Evolutionary conservation across 2,113 vertebrate species (phyloP), one percentile per base, ranked within the genome.

Genomic region (Apistogramma diplotaenia): DNA sequence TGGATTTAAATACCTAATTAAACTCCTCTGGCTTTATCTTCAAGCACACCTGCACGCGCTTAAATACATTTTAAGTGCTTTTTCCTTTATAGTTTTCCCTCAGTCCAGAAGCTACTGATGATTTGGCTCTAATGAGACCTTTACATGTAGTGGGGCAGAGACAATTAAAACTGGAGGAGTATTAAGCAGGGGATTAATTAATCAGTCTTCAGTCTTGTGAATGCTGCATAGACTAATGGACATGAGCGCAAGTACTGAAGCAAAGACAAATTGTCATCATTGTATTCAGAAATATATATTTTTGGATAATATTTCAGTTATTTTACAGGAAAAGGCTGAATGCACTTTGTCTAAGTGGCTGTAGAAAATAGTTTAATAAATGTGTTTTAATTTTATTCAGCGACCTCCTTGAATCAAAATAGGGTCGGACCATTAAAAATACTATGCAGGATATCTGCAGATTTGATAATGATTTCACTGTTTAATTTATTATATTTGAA

Each of bases 181-280:
- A 86, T 90, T 78, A 67, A 79, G 40, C 61, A 31, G 75, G 80
- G 57, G 67, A 84, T 90, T 84, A 82, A 92, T 92, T 76, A 87
- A 90, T 94, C 85, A 77, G 77, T 74, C 80, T 72, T 84, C 71
- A n/a, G n/a, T n/a, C n/a, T n/a, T n/a, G n/a, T n/a, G n/a, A n/a
- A n/a, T n/a, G n/a, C n/a, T n/a, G n/a, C 31, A 31, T 31, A 31
- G 31, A 31, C 6, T 31, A 31, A 65, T 33, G 23, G 37, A 19
- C 40, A 70, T 70, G 19, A 49, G 15, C 16, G 27, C 1, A 29
- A 70, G 27, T 49, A 19, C 40, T 70, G 49, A 70, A 1, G 5
- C 40, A 70, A 70, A 49, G 16, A 49, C 16, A 70, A 29, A 49
- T 70, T 19, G 6, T 67, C 40, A 49, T 67, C 43, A 4, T 4